Conservation (phyloP, 2,113 vertebrate species). For the Atlantisia rogersi region DNA sequence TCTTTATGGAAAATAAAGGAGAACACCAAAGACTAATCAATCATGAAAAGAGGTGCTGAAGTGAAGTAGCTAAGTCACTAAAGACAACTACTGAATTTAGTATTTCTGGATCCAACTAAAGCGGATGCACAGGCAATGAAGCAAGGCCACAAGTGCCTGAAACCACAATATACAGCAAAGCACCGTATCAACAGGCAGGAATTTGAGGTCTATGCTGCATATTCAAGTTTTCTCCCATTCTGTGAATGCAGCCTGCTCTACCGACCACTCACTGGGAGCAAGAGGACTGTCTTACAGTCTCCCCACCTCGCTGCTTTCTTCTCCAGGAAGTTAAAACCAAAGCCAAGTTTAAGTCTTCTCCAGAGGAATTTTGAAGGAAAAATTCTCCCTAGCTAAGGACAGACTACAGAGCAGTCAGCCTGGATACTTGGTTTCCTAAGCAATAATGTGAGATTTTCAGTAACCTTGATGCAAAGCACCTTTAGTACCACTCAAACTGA, state of each 20-base stretch:
- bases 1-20: neutral
- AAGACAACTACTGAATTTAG: neutral
- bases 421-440: neutral
- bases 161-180: neutral
- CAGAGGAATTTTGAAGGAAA: neutral
- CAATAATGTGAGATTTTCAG: rapidly evolving
- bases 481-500: neutral
- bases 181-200: neutral
- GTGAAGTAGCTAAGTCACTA: neutral
- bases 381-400: neutral
- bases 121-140: rapidly evolving
- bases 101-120: neutral
- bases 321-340: neutral
- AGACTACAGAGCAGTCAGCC: neutral
- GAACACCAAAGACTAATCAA: neutral
- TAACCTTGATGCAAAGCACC: neutral
- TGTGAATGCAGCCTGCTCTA: neutral
- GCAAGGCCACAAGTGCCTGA: neutral
- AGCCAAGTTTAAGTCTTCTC: neutral
- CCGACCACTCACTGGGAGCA: neutral
- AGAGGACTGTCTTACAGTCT: neutral
- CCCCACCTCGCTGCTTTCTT: neutral
- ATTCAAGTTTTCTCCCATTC: neutral
- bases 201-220: neutral
- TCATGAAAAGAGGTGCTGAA: neutral